Base-by-base conservation (phyloP, 2,888 invertebrate species). In the Hydrotaea cyrtoneurina region DNA sequence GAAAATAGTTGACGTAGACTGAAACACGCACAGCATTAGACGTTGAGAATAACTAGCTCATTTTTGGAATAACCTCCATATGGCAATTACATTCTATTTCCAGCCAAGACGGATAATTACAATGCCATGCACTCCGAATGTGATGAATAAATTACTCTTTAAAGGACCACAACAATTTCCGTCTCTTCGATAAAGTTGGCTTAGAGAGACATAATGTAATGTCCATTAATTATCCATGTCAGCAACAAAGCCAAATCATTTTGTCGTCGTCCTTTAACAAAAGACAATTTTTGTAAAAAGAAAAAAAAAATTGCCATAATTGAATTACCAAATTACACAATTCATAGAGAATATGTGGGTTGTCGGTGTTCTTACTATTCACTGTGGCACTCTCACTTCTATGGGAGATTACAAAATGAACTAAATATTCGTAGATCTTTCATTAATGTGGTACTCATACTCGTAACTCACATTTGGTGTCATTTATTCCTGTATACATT, bases 141-240 rank as follows among this genome's bases (percentile, higher is more conserved):
- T 62, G 26, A 62, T 62, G 62, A 62, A 62, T 31, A 62, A 62
- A 62, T 62, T n/a, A 36, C 62, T 26, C 31, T 13, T 26, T 1
- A 26, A 31, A 13, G 31, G 23, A 36, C 31, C 62, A 36, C 62
- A 62, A n/a, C n/a, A 62, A 36, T 62, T 62, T 31, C 26, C 23
- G 50, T 50, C 15, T 59, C 59, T 10, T 36, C 5, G 62, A 62
- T 2, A 62, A 31, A 62, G n/a, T 15, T 62, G 36, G 15, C 26
- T 62, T 62, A 36, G 5, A 36, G 15, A 26, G 23, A 26, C 26
- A 15, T 36, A 4, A n/a, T 62, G 39, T 8, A 39, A 62, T 62
- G 21, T 36, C 15, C 36, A 31, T 62, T 17, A 59, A n/a, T n/a
- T n/a, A 31, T 17, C 15, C 62, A 62, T 62, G 15, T n/a, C 2